phyloP scores from a whole-genome alignment of 2,113 vertebrate genomes.

The Lepus americanus region DNA sequence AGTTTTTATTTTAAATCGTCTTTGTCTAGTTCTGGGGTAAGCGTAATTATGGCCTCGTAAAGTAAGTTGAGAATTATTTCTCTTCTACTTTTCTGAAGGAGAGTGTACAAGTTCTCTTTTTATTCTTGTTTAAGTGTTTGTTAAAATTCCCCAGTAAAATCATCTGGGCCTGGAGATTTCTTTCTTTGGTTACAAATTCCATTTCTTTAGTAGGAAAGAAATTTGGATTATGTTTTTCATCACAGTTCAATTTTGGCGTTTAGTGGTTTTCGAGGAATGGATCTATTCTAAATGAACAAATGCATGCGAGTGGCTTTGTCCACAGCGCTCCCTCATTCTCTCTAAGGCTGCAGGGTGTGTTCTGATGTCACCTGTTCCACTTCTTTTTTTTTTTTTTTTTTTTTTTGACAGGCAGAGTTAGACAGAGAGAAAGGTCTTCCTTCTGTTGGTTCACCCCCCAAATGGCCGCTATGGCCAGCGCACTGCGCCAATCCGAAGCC shows the following conservation, averaged over 20 bases:
- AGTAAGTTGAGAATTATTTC: constrained; percentile 8
- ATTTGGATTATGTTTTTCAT: neutral
- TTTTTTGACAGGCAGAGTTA: no score
- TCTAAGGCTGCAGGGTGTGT: neutral
- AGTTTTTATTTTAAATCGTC: constrained; percentile 17
- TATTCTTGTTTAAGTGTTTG: constrained; percentile 32
- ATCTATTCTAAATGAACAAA: neutral
- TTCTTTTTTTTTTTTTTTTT: no score
- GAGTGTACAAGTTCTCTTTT: neutral
- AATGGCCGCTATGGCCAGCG: no score
- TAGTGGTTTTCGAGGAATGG: constrained; percentile 32
- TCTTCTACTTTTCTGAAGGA: constrained; percentile 32
- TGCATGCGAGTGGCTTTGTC: neutral
- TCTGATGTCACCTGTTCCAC: neutral
- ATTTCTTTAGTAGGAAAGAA: neutral
- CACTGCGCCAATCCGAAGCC: no score
- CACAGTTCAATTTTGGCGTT: neutral
- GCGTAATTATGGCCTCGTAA: neutral
- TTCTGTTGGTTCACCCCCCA: no score
- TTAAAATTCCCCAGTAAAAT: constrained; percentile 14
- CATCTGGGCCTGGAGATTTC: neutral
- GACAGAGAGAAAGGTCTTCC: no score
- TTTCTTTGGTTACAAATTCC: constrained; percentile 2
- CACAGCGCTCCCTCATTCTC: neutral
- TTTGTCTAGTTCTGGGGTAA: neutral